Evolutionary conservation across 2,113 vertebrate genomes (phyloP).

Genomic region (Cepphus grylle): DNA sequence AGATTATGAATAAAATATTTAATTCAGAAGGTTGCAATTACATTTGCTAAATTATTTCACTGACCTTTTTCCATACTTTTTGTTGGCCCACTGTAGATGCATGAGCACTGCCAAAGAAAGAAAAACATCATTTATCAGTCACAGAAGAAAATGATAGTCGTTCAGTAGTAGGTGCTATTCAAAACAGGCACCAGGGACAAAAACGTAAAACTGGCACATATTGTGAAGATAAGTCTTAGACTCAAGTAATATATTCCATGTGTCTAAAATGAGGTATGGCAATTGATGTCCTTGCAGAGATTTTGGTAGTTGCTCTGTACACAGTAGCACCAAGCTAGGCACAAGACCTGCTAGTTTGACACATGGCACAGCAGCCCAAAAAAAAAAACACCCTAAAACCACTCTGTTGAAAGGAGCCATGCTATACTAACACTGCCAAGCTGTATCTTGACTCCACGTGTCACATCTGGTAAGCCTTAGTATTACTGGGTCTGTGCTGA

Average conservation of each 20-base stretch:
- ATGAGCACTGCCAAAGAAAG: not conserved
- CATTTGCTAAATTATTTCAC: constrained; percentile 4
- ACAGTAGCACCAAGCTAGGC: not conserved
- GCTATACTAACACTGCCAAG: not conserved
- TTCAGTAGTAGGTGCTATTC: not conserved
- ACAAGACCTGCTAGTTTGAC: not conserved
- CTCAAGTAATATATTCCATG: not conserved
- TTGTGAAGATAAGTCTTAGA: not conserved
- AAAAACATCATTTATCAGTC: not conserved
- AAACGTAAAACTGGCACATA: not conserved
- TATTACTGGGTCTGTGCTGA: not conserved
- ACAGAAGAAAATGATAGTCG: not conserved
- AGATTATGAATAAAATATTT: constrained; percentile 35
- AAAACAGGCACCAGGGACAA: not conserved
- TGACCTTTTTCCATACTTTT: not conserved
- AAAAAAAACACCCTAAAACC: not conserved
- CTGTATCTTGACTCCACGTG: not conserved
- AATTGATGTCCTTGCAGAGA: not conserved
- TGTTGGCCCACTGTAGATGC: not conserved
- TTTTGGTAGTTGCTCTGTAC: not conserved
- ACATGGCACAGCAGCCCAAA: accelerated
- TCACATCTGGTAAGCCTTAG: not conserved
- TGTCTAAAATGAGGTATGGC: not conserved
- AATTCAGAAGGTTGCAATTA: not conserved
- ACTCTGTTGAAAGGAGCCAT: not conserved